These are phyloP conservation scores for Serripes groenlandicus DNA, from an alignment of 2,888 invertebrate genomes.

Conservation along the genomic window DNA sequence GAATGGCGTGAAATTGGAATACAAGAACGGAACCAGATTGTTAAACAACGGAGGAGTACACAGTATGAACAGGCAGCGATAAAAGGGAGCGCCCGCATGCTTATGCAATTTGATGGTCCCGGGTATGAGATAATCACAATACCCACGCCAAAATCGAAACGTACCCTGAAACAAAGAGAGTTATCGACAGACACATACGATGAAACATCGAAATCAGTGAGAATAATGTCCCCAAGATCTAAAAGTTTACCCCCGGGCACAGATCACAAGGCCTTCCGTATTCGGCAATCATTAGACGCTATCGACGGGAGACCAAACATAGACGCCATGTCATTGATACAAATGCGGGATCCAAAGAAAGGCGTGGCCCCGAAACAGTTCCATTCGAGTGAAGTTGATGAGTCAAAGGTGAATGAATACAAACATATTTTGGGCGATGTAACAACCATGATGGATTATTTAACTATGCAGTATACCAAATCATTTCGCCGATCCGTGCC, in stretches of 20 bases:
- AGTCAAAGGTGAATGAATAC: slow-evolving; percentile 68
- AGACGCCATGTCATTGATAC: slow-evolving; percentile 70
- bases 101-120: slow-evolving; percentile 64
- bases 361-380: slow-evolving; percentile 70
- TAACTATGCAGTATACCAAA: slow-evolving; percentile 75
- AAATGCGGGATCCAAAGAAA: slow-evolving; percentile 66
- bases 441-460: slow-evolving; percentile 73
- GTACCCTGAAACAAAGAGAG: background rate
- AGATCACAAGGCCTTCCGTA: slow-evolving; percentile 19
- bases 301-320: slow-evolving; percentile 23
- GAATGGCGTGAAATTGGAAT: slow-evolving; percentile 80
- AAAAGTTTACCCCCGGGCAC: slow-evolving; percentile 30
- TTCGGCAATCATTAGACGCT: slow-evolving; percentile 11
- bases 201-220: slow-evolving; percentile 40
- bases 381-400: slow-evolving; percentile 72
- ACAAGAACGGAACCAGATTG: slow-evolving; percentile 72
- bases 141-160: slow-evolving; percentile 35
- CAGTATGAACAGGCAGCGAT: slow-evolving; percentile 72
- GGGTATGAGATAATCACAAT: slow-evolving; percentile 59
- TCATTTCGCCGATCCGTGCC: slow-evolving; percentile 78
- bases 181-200: background rate
- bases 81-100: slow-evolving; percentile 66
- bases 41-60: slow-evolving; percentile 43
- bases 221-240: slow-evolving; percentile 54
- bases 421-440: slow-evolving; percentile 68